These are phyloP conservation scores for Theonella swinhoei DNA, from an alignment of 37 sponge, comb jelly and placozoan species.

Conservation along the genomic window DNA sequence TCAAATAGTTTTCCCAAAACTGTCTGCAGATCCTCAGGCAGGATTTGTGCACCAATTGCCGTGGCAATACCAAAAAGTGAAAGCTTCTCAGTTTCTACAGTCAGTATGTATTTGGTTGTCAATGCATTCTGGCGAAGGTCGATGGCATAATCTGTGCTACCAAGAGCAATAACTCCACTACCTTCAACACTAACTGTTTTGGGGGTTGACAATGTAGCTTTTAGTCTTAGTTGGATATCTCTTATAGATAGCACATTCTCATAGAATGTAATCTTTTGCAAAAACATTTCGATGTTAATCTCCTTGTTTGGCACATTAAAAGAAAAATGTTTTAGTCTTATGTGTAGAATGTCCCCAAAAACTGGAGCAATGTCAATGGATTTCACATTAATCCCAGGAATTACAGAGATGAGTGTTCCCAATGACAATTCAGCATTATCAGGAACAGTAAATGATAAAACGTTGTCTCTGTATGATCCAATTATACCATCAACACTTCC, in stretches of 20 bases:
- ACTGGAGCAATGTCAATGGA: neutral
- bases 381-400: neutral
- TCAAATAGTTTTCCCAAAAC: neutral
- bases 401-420: neutral
- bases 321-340: neutral
- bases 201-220: neutral
- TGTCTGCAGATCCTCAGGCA: neutral
- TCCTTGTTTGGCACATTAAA: neutral
- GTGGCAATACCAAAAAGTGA: neutral
- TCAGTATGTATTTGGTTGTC: neutral
- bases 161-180: neutral
- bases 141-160: neutral
- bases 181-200: neutral
- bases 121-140: neutral
- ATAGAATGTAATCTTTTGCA: neutral
- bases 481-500: neutral
- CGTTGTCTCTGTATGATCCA: neutral
- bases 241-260: neutral
- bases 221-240: neutral
- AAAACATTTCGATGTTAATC: neutral
- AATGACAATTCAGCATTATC: neutral
- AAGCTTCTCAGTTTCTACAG: neutral
- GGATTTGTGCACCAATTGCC: neutral
- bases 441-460: neutral
- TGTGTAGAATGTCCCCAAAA: neutral